Evolutionary conservation across 2,113 vertebrate species (phyloP), one percentile per base, ranked within the genome.

Genomic region (Eurystomus gularis): DNA sequence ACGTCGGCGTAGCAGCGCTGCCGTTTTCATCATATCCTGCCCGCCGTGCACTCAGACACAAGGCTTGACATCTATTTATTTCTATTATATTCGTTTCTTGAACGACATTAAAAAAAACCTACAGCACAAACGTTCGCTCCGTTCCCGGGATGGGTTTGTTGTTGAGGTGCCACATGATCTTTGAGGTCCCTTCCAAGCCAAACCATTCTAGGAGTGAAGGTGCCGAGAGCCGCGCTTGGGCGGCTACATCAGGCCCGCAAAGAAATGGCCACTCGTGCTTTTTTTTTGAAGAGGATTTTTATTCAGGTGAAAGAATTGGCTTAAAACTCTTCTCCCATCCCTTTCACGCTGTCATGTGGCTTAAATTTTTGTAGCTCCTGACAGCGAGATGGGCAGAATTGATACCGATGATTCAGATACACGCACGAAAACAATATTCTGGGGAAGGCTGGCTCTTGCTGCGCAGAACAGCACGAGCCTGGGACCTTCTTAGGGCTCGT

Each of bases 1-100:
- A 11, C 24, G 49, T 4, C 37, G 1, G 5, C 2, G 0, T 6
- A 13, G 75, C 0, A 15, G 52, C 0, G 2, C 13, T 42, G 0
- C 35, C 33, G 68, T 46, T 31, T 10, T 25, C 46, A 7, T 8
- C 0, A 0, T 5, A 14, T n/a, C 65, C 60, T 19, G 44, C 17
- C 60, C 35, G 35, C 48, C 3, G 0, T 0, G 4, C 69, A 0
- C 23, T 33, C n/a, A 5, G 6, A 15, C 51, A 6, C 10, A 20
- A 29, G 18, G 33, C 3, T 28, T 48, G 11, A 19, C 8, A 2
- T 15, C 28, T 13, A 9, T 10, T 46, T 66, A 7, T 40, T 11
- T 2, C 19, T 13, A 0, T 14, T 6, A 7, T 4, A 4, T 6
- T 5, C 1, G 3, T 7, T 46, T 44, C 69, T 18, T 1, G 29